phyloP scores from a whole-genome alignment of 2,797 vertebrate species.

The Ambastaia sidthimunki region DNA sequence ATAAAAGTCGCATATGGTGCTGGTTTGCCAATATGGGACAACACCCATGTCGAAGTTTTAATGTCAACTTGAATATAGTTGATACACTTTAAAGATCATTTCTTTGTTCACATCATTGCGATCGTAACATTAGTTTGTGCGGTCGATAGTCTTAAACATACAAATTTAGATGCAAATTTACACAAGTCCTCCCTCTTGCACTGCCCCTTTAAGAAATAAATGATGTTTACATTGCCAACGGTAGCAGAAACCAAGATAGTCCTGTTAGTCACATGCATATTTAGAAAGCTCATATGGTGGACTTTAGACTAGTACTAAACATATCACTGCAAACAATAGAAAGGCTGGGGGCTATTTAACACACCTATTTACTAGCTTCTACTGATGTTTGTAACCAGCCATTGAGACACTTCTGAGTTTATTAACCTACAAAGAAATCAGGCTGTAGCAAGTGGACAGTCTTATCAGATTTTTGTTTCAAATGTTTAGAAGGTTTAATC shows the following conservation, averaged over 20 bases:
- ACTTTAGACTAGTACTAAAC: constrained; percentile 34
- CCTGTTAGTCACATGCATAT: constrained; percentile 13
- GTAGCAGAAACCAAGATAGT: constrained; percentile 10
- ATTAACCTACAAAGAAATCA: constrained; percentile 35
- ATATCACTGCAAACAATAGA: constrained; percentile 29
- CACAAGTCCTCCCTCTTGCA: constrained; percentile 13
- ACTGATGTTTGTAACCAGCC: constrained; percentile 9
- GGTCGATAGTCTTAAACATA: not conserved
- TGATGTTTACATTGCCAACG: constrained; percentile 36
- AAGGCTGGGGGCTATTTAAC: constrained; percentile 17
- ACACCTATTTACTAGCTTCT: not conserved
- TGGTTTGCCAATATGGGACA: constrained; percentile 32
- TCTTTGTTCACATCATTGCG: not conserved
- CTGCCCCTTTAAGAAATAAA: constrained; percentile 6
- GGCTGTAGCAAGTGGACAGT: not conserved
- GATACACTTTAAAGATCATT: not conserved
- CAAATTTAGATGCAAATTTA: constrained; percentile 42
- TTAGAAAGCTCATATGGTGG: constrained; percentile 11
- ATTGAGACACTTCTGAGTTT: not conserved
- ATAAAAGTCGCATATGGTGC: constrained; percentile 6
- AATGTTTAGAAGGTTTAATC: not conserved
- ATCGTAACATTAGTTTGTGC: not conserved
- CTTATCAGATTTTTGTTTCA: not conserved
- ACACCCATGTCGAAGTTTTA: constrained; percentile 24
- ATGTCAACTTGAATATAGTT: not conserved